Base-by-base conservation (phyloP, 2,113 vertebrate genomes). In the Raja brachyura region DNA sequence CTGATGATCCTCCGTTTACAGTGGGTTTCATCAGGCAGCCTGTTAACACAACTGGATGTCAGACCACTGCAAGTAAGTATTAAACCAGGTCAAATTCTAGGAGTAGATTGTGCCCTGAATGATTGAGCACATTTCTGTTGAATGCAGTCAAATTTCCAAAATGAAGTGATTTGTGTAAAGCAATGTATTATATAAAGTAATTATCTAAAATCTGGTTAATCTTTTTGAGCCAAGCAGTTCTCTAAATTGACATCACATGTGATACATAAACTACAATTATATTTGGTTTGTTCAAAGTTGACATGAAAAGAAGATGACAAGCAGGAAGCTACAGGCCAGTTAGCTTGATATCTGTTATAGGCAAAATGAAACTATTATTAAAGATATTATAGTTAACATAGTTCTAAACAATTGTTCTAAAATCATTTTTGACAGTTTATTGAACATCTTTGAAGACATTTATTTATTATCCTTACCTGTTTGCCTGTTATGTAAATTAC, bases 11-110 rank as follows among this genome's bases (percentile, higher is more conserved):
- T 0, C 96, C 97, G 28, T 99, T 99, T 96, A 99, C 99, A 0
- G 98, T 99, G 88, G 99, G 98, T 94, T 99, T 99, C 95, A 99
- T 98, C 94, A 96, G 98, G 93, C 98, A 99, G 93, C 97, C 98
- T 66, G 96, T 96, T 90, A 95, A 94, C 86, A 95, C 95, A 93
- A 93, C 97, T 1, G 96, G 98, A 97, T 98, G 98, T 99, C 94
- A 96, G 96, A 92, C 90, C 20, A 48, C 90, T 25, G 90, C 66
- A 73, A 73, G 90, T 92, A 70, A 74, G 90, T 73, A 22, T 92
- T 10, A 25, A 33, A 54, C n/a, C 16, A 73, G 18, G 11, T 92
- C 66, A 92, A 14, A 73, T 70, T 74, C 33, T 10, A 73, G 31
- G 39, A 11, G 16, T 5, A 54, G 7, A 39, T 74, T 61, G 61